phyloP scores from a whole-genome alignment of 1,140 invertebrate species.

The Choristoneura fumiferana region DNA sequence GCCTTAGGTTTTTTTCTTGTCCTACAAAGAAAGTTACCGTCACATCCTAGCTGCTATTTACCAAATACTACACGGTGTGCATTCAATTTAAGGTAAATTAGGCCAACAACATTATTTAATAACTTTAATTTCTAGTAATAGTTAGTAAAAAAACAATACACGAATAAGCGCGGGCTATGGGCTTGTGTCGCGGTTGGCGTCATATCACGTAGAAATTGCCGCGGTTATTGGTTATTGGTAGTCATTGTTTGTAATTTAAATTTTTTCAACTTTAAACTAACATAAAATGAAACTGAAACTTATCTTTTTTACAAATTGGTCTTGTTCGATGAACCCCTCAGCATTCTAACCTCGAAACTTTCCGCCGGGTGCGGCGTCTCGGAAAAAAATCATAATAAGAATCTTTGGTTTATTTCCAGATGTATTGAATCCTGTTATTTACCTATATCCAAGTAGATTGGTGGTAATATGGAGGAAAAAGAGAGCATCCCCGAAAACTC shows the following conservation, averaged over 20 bases:
- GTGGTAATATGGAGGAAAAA: constrained; percentile 64
- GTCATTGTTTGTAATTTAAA: too few relatives aligned
- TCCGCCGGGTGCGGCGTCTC: constrained; percentile 12
- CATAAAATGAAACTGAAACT: neutral
- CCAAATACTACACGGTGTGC: neutral
- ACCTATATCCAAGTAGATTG: constrained; percentile 39
- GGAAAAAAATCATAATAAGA: neutral
- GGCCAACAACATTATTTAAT: neutral
- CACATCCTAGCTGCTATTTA: constrained; percentile 29
- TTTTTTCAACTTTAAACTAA: neutral
- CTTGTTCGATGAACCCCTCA: neutral
- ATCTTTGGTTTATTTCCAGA: constrained; percentile 48
- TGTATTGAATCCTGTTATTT: constrained; percentile 34
- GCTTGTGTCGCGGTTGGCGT: constrained; percentile 29
- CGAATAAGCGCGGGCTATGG: constrained; percentile 66
- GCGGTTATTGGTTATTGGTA: constrained; percentile 25
- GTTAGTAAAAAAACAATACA: constrained; percentile 10
- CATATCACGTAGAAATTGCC: constrained; percentile 29
- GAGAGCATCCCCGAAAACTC: constrained; percentile 45
- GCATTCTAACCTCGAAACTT: constrained; percentile 17
- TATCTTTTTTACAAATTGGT: neutral
- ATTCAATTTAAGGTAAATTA: neutral
- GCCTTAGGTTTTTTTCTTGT: constrained; percentile 28
- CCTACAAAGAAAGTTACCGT: constrained; percentile 43
- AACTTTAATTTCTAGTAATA: neutral